Conservation (phyloP, 1,140 invertebrate genomes). For the Eriosoma lanigerum region DNA sequence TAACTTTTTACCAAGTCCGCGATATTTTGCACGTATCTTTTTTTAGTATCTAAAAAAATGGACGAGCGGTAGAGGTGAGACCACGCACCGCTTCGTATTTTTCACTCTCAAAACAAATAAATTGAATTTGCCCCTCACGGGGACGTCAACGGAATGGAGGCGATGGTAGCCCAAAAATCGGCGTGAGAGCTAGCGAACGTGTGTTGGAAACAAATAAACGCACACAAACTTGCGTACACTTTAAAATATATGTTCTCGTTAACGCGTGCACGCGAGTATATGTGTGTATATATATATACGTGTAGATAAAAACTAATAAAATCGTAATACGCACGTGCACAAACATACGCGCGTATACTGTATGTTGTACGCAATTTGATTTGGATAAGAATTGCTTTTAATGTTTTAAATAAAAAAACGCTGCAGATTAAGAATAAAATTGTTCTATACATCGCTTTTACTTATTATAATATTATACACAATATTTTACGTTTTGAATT, state of each 20-base stretch:
- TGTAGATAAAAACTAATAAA: slow-evolving; percentile 5
- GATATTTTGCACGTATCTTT: slow-evolving; percentile 30
- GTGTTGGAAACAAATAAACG: slow-evolving; percentile 48
- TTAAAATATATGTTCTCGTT: neutral
- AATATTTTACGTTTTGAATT: too few species aligned
- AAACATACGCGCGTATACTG: too few species aligned
- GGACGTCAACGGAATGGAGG: neutral
- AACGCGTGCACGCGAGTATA: neutral
- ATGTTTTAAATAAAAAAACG: too few species aligned
- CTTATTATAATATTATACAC: too few species aligned
- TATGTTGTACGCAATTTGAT: too few species aligned
- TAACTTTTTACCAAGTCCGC: slow-evolving; percentile 21
- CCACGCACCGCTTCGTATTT: slow-evolving; percentile 23
- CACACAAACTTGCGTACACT: neutral
- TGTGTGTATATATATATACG: neutral
- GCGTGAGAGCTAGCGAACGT: slow-evolving; percentile 16
- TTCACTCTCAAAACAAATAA: slow-evolving; percentile 44
- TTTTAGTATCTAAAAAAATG: slow-evolving; percentile 5
- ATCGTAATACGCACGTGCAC: too few species aligned
- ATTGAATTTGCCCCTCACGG: slow-evolving; percentile 32
- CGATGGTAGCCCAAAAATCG: neutral
- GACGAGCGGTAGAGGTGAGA: neutral
- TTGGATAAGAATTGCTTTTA: too few species aligned
- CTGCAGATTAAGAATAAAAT: too few species aligned
- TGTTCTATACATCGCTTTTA: too few species aligned